Conservation (phyloP, 1,140 invertebrate genomes). For the Drosophila leontia region DNA sequence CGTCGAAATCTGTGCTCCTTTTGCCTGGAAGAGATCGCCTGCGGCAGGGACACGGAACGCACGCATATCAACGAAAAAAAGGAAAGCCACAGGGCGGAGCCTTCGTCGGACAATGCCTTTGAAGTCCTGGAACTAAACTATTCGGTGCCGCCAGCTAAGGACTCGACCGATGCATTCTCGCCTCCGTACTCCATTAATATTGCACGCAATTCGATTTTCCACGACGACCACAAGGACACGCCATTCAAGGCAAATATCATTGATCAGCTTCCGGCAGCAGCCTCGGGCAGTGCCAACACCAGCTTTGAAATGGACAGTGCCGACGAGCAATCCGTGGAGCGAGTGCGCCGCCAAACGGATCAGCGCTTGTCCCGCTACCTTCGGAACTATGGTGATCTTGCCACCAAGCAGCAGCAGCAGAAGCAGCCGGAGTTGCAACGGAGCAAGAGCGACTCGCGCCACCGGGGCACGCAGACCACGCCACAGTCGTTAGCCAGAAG, state of each 20-base stretch:
- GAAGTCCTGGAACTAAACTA: conserved; percentile 71
- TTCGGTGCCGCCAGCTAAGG: conserved; percentile 36
- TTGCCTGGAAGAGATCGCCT: conserved; percentile 77
- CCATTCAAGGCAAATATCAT: conserved; percentile 54
- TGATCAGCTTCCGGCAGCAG: conserved; percentile 51
- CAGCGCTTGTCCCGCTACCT: conserved; percentile 71
- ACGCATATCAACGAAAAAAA: conserved; percentile 68
- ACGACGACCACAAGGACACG: conserved; percentile 64
- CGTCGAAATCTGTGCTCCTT: conserved; percentile 73
- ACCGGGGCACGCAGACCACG: conserved; percentile 75
- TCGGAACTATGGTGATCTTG: conserved; percentile 77
- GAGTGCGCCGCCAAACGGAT: conserved; percentile 69
- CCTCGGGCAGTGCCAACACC: conserved; percentile 58
- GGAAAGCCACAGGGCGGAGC: conserved; percentile 3
- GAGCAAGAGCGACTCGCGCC: conserved; percentile 67
- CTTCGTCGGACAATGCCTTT: conserved; percentile 51
- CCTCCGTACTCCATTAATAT: conserved; percentile 78
- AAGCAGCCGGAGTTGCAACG: conserved; percentile 43
- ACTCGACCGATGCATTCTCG: conserved; percentile 23
- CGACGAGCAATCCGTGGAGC: conserved; percentile 71
- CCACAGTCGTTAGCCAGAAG: conserved; percentile 50
- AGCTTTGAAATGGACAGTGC: conserved; percentile 70
- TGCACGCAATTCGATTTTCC: conserved; percentile 69
- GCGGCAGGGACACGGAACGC: conserved; percentile 64
- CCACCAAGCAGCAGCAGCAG: conserved; percentile 50